phyloP scores from a whole-genome alignment of 2,888 invertebrate species.

The Megalurothrips usitatus region DNA sequence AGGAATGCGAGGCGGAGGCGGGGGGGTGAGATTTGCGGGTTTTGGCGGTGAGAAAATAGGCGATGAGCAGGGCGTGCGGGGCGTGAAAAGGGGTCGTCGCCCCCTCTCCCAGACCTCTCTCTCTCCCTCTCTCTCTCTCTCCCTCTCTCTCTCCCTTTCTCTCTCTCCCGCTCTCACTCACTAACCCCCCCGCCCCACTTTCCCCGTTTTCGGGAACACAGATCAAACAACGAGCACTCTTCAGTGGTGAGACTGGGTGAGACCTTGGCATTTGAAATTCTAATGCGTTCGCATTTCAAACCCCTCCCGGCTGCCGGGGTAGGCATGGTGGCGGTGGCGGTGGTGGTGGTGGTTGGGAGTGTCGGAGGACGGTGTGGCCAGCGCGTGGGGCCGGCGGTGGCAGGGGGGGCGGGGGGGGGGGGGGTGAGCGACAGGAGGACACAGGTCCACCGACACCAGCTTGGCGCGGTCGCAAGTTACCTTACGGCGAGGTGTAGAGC shows the following conservation, averaged over 20 bases:
- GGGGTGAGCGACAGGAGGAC: not conserved
- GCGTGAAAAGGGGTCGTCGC: not conserved
- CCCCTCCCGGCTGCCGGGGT: not conserved
- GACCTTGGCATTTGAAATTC: conserved; percentile 12
- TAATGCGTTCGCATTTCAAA: conserved; percentile 15
- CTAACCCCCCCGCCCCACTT: not conserved
- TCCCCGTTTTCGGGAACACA: not conserved
- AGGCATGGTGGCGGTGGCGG: not conserved
- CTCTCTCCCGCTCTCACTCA: not conserved
- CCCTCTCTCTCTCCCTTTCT: not conserved
- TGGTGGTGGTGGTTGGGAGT: no score
- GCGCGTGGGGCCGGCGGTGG: no score
- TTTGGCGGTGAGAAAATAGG: no score
- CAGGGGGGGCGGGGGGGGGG: not conserved
- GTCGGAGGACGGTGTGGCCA: no score
- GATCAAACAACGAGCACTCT: conserved; percentile 22
- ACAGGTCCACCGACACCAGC: not conserved
- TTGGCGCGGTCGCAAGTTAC: not conserved
- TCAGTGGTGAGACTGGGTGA: not conserved
- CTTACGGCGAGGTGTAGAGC: not conserved
- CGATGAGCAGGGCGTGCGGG: no score
- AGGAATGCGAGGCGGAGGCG: no score
- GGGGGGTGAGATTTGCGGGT: no score
- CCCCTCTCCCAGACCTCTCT: not conserved
- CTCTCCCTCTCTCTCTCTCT: not conserved